phyloP scores from a whole-genome alignment of 23 tunicate species.

The Oikopleura dioica region DNA sequence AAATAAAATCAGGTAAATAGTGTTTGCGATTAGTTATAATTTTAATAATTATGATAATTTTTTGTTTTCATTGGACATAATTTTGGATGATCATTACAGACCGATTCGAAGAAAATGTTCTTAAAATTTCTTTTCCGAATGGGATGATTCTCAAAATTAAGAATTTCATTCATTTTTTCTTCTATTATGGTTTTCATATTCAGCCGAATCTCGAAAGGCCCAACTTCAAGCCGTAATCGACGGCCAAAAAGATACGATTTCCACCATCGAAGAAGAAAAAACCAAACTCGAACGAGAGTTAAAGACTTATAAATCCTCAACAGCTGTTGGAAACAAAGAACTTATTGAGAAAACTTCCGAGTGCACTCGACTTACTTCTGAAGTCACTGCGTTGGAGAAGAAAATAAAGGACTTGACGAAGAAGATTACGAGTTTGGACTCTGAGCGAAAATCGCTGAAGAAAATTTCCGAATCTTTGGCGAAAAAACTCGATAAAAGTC shows the following conservation, averaged over 20 bases:
- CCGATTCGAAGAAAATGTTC: too few species aligned
- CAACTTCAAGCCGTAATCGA: background rate
- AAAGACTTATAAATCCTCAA: background rate
- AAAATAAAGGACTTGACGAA: background rate
- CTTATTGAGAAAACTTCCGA: background rate
- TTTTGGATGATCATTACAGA: too few species aligned
- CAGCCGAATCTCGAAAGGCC: too few species aligned
- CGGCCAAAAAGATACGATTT: background rate
- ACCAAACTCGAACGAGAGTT: background rate
- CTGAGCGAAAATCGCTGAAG: background rate
- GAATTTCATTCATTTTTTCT: too few species aligned
- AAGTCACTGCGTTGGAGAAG: background rate
- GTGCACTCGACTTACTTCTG: background rate
- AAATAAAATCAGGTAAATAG: background rate
- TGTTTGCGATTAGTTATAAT: too few species aligned
- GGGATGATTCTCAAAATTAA: too few species aligned
- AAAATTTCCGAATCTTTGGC: background rate
- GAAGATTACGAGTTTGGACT: background rate
- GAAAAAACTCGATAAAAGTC: background rate
- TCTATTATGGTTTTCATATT: too few species aligned
- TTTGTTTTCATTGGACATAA: too few species aligned
- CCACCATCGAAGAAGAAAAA: background rate
- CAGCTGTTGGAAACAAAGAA: background rate
- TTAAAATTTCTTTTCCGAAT: too few species aligned
- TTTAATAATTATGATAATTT: too few species aligned